Evolutionary conservation across 2,888 invertebrate species (phyloP).

Genomic region (Melinaea marsaeus): DNA sequence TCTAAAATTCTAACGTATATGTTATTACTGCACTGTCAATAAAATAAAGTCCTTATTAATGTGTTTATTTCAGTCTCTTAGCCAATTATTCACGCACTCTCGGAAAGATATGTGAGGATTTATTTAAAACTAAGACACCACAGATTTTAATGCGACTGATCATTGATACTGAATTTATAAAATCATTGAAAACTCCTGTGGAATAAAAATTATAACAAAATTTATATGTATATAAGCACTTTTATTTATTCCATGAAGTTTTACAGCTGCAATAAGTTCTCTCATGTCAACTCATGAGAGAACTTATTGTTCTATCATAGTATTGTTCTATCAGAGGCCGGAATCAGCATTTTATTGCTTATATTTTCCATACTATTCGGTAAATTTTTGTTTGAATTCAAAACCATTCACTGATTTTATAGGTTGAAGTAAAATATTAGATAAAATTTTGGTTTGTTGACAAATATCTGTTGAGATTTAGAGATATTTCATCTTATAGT

Average conservation of each 20-base stretch:
- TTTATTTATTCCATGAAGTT: background rate
- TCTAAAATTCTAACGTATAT: too few relatives aligned
- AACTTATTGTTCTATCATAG: background rate
- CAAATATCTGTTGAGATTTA: background rate
- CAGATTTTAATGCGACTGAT: too few relatives aligned
- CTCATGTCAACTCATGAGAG: background rate
- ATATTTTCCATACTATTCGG: constrained; percentile 2
- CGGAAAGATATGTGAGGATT: too few relatives aligned
- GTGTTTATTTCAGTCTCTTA: too few relatives aligned
- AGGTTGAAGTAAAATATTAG: background rate
- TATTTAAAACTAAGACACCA: too few relatives aligned
- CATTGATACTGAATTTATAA: too few relatives aligned
- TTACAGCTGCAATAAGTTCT: background rate
- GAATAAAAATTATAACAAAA: background rate
- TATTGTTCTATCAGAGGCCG: background rate
- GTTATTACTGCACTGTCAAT: too few relatives aligned
- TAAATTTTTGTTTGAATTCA: constrained; percentile 1
- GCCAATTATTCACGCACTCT: too few relatives aligned
- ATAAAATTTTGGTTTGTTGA: background rate
- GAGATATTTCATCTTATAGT: background rate
- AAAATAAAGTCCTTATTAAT: too few relatives aligned
- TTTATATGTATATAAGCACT: background rate
- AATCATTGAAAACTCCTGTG: too few relatives aligned
- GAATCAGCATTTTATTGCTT: constrained; percentile 4
- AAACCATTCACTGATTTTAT: background rate